A percentile compares a stretch with the other conserved stretches of the same genome.
These are phyloP conservation scores for Musca vetustissima DNA, from an alignment of 1,140 invertebrate genomes.

Conservation along the genomic window DNA sequence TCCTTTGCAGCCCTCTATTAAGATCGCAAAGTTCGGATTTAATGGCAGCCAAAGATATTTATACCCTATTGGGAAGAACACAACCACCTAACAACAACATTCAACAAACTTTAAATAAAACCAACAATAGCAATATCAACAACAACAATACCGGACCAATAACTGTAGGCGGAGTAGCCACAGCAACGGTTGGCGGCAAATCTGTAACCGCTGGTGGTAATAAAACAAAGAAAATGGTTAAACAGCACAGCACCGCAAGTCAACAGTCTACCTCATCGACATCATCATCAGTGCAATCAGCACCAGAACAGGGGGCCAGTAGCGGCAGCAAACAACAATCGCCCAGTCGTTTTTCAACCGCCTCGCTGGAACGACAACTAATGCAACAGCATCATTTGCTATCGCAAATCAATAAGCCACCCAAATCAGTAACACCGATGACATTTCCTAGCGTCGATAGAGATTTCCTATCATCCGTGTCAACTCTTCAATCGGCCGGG, in stretches of 20 bases:
- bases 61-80: slow-evolving; percentile 54
- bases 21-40: slow-evolving; percentile 36
- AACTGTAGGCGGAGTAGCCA: neutral
- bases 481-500: slow-evolving; percentile 27
- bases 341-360: slow-evolving; percentile 18
- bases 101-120: slow-evolving; percentile 2
- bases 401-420: slow-evolving; percentile 11
- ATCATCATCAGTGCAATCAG: slow-evolving; percentile 32
- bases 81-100: slow-evolving; percentile 9
- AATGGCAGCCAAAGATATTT: slow-evolving; percentile 31
- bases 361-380: slow-evolving; percentile 1
- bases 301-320: slow-evolving; percentile 9
- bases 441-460: slow-evolving; percentile 8
- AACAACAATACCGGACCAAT: slow-evolving; percentile 26
- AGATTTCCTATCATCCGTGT: slow-evolving; percentile 10
- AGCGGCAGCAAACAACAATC: slow-evolving; percentile 12
- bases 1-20: slow-evolving; percentile 29
- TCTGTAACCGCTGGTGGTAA: neutral
- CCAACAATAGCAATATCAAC: slow-evolving; percentile 1
- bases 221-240: slow-evolving; percentile 30
- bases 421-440: slow-evolving; percentile 19
- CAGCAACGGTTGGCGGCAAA: slow-evolving; percentile 6
- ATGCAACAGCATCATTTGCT: slow-evolving; percentile 18
- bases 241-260: slow-evolving; percentile 32
- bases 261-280: slow-evolving; percentile 34